Conservation (phyloP, 2,888 invertebrate genomes). For the Tenthredo distinguenda region DNA sequence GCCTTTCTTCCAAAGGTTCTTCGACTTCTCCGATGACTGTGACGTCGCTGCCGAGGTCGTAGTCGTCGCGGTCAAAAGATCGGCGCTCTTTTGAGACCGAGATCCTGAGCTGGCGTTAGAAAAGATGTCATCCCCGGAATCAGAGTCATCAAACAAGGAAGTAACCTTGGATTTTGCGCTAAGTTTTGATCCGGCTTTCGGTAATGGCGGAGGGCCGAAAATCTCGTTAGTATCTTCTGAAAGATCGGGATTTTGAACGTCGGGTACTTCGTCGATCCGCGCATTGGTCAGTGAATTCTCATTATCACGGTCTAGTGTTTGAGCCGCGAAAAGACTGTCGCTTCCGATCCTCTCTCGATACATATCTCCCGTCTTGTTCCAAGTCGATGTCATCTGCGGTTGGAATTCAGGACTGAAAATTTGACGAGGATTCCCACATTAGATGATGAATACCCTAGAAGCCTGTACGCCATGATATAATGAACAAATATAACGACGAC, state of each 20-base stretch:
- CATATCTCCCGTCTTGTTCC: conserved; percentile 70
- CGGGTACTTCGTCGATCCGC: conserved; percentile 35
- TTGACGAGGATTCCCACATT: conserved; percentile 38
- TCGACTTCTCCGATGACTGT: conserved; percentile 61
- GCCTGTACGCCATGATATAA: no score
- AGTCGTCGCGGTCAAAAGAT: conserved; percentile 60
- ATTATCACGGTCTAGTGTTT: conserved; percentile 56
- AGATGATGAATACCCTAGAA: neutral
- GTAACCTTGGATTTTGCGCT: conserved; percentile 66
- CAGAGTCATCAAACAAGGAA: conserved; percentile 74
- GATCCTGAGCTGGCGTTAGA: conserved; percentile 70
- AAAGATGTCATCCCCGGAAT: conserved; percentile 74
- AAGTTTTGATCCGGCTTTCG: conserved; percentile 64
- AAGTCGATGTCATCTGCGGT: conserved; percentile 69
- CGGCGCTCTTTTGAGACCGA: conserved; percentile 69
- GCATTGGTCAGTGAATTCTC: conserved; percentile 52
- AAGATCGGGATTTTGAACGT: conserved; percentile 56
- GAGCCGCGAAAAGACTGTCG: conserved; percentile 67
- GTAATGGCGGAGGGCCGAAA: conserved; percentile 74
- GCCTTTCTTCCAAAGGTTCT: conserved; percentile 59
- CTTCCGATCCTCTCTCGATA: conserved; percentile 69
- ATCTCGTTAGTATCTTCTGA: conserved; percentile 68
- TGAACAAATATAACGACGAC: no score
- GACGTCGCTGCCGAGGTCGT: conserved; percentile 53
- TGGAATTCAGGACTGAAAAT: conserved; percentile 65